Evolutionary conservation across 2,888 invertebrate species (phyloP).

Genomic region (Torymus tubicola): DNA sequence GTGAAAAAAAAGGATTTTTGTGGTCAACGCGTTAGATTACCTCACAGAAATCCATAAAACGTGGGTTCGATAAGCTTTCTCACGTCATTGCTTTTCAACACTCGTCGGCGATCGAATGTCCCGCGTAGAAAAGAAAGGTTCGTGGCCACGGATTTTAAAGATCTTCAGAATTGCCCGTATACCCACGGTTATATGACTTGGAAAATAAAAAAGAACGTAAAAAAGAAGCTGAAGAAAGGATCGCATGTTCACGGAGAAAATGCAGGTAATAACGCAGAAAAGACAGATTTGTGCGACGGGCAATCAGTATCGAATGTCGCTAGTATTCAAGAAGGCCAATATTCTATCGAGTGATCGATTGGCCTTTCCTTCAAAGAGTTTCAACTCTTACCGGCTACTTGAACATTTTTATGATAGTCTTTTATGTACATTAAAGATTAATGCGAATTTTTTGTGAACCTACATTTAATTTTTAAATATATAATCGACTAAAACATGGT

Average conservation of each 20-base stretch:
- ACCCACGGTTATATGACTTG: conserved; percentile 40
- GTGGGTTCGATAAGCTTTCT: conserved; percentile 34
- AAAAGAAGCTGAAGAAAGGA: conserved; percentile 43
- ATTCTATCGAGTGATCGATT: conserved; percentile 21
- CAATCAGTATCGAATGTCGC: conserved; percentile 73
- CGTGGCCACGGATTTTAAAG: conserved; percentile 31
- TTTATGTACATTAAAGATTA: too few species aligned
- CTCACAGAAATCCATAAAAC: conserved; percentile 20
- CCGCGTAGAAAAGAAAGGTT: conserved; percentile 27
- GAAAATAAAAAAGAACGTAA: conserved; percentile 11
- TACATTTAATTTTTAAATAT: too few species aligned
- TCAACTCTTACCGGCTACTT: not conserved
- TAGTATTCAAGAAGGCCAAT: conserved; percentile 46
- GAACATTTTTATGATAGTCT: not conserved
- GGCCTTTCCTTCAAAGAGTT: not conserved
- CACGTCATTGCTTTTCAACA: conserved; percentile 5
- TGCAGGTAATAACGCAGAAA: conserved; percentile 58
- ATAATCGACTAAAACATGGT: too few species aligned
- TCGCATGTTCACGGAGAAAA: conserved; percentile 31
- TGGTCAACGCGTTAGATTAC: conserved; percentile 23
- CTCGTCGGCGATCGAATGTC: conserved; percentile 42
- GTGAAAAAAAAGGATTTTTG: conserved; percentile 12
- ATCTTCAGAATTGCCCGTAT: conserved; percentile 50
- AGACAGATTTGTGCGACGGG: conserved; percentile 62
- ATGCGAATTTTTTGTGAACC: too few species aligned